These are phyloP conservation scores for Nibea coibor DNA, from an alignment of 2,113 vertebrate species.

Conservation along the genomic window DNA sequence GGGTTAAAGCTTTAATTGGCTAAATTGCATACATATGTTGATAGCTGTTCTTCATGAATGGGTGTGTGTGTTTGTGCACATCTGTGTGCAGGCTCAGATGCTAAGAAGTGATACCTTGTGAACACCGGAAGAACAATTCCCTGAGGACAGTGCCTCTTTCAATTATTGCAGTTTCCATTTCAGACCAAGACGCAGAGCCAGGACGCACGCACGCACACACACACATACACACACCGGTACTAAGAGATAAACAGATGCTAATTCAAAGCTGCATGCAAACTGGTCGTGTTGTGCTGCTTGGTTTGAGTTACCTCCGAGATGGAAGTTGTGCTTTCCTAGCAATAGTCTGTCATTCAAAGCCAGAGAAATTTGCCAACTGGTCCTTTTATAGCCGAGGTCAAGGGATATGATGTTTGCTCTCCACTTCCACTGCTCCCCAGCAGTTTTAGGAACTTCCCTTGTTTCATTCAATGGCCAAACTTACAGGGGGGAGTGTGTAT, in stretches of 20 bases:
- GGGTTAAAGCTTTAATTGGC: constrained; percentile 67
- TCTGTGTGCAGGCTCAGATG: constrained; percentile 57
- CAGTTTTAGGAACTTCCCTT: not conserved
- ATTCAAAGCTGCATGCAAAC: constrained; percentile 32
- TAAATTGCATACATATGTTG: constrained; percentile 78
- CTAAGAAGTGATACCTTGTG: constrained; percentile 65
- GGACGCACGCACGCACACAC: not conserved
- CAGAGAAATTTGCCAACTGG: not conserved
- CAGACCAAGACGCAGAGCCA: constrained; percentile 29
- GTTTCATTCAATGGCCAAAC: not conserved
- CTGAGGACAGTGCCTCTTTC: constrained; percentile 46
- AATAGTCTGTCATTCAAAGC: constrained; percentile 2
- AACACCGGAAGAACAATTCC: constrained; percentile 67
- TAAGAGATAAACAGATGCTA: constrained; percentile 43
- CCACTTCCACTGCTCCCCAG: not conserved
- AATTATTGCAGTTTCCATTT: constrained; percentile 69
- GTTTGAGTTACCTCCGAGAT: not conserved
- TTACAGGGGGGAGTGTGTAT: not conserved
- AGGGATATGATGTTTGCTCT: not conserved
- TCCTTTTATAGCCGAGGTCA: not conserved
- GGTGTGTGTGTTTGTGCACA: constrained; percentile 43
- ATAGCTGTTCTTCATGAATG: constrained; percentile 24
- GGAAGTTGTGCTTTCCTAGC: not conserved
- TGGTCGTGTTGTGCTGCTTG: constrained; percentile 12
- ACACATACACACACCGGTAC: not conserved